These are phyloP conservation scores for Drosophila paramelanica DNA, from an alignment of 2,888 invertebrate genomes.

Conservation along the genomic window DNA sequence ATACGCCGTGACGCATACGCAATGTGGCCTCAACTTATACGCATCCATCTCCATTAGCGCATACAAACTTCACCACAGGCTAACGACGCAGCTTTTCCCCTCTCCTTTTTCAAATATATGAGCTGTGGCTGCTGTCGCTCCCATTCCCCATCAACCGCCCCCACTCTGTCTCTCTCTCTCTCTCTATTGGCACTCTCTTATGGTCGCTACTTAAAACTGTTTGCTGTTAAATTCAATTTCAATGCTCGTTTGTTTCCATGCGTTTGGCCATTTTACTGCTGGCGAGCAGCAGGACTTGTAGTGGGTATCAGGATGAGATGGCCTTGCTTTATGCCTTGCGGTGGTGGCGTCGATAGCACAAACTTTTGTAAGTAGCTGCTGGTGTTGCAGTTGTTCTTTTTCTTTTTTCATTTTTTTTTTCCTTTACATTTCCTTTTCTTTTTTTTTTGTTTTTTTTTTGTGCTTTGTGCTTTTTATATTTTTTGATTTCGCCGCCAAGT, in stretches of 20 bases:
- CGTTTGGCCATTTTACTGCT: conserved; percentile 64
- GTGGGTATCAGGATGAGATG: conserved; percentile 43
- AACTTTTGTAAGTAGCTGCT: conserved; percentile 68
- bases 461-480: conserved; percentile 16
- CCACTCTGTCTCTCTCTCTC: neutral
- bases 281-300: conserved; percentile 19
- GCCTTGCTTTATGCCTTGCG: conserved; percentile 72
- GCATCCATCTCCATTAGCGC: conserved; percentile 78
- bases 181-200: conserved; percentile 8
- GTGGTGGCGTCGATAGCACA: conserved; percentile 54
- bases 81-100: conserved; percentile 27
- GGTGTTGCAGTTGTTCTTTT: conserved; percentile 42
- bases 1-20: conserved; percentile 59
- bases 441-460: conserved; percentile 1
- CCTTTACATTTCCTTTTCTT: conserved; percentile 4
- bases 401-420: conserved; percentile 16
- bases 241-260: conserved; percentile 78
- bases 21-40: conserved; percentile 41
- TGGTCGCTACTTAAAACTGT: conserved; percentile 72
- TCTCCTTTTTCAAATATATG: conserved; percentile 6
- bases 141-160: neutral
- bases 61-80: conserved; percentile 64
- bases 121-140: conserved; percentile 5
- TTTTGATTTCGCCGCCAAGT: conserved; percentile 66
- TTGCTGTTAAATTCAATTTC: conserved; percentile 81